These are phyloP conservation scores for Dioctria linearis DNA, from an alignment of 2,888 invertebrate species.

Conservation along the genomic window DNA sequence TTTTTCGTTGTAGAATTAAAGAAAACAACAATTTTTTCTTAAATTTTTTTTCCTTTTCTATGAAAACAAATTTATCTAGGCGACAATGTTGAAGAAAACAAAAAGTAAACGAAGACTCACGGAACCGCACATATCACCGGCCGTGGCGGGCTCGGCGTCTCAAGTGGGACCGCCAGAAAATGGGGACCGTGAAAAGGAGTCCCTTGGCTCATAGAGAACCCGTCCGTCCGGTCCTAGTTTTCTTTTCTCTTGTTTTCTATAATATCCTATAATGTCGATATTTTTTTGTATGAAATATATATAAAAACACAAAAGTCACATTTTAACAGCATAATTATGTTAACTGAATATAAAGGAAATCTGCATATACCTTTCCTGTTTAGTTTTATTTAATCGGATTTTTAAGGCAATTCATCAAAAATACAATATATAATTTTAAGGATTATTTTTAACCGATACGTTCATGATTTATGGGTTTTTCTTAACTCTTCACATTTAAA, in stretches of 20 bases:
- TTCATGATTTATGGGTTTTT: not conserved
- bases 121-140: conserved; percentile 81
- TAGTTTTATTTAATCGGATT: conserved; percentile 35
- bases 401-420: conserved; percentile 34
- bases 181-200: conserved; percentile 72
- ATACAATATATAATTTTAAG: conserved; percentile 18
- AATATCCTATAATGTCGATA: conserved; percentile 57
- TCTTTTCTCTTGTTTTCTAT: conserved; percentile 71
- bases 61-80: conserved; percentile 75
- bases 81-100: conserved; percentile 99
- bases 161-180: conserved; percentile 73
- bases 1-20: conserved; percentile 47
- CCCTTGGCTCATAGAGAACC: conserved; percentile 68
- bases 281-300: conserved; percentile 48
- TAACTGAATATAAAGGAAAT: conserved; percentile 38
- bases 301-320: conserved; percentile 43
- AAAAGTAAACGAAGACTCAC: conserved; percentile 97
- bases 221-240: conserved; percentile 71
- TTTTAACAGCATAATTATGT: conserved; percentile 38
- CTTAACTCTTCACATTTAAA: conserved; percentile 5
- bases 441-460: conserved; percentile 1
- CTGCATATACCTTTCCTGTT: conserved; percentile 34
- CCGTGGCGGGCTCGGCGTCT: conserved; percentile 66
- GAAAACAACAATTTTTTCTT: conserved; percentile 53
- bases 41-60: conserved; percentile 55